phyloP scores from a whole-genome alignment of 2,888 invertebrate genomes.

The Pachydiplax longipennis region DNA sequence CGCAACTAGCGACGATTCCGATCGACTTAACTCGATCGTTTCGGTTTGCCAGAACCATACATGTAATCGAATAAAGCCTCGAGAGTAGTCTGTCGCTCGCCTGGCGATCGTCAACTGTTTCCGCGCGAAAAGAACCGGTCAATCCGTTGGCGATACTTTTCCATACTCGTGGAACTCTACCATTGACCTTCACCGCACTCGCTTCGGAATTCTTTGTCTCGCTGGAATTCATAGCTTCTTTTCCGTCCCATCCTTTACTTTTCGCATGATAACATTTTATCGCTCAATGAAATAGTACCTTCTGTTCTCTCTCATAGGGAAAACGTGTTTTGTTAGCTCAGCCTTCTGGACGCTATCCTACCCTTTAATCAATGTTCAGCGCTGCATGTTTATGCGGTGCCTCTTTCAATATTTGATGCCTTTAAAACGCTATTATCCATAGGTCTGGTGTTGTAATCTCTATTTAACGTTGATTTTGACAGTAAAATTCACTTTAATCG shows the following conservation, averaged over 20 bases:
- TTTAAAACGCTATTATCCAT: no score
- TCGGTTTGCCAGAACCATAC: neutral
- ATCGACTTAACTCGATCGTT: neutral
- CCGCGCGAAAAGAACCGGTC: neutral
- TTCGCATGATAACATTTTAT: neutral
- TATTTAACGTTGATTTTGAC: no score
- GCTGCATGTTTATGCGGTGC: no score
- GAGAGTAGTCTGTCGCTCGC: neutral
- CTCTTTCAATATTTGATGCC: no score
- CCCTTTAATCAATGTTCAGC: no score
- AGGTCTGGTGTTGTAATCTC: no score
- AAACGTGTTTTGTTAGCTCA: no score
- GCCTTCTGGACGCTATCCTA: no score
- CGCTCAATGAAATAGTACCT: neutral
- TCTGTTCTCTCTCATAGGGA: neutral
- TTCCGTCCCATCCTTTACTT: neutral
- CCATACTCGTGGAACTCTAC: neutral
- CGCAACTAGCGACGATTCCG: no score
- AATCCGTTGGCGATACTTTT: neutral
- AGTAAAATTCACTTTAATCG: no score
- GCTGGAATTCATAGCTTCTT: neutral
- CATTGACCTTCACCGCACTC: neutral
- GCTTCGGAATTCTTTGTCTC: neutral
- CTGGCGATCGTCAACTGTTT: neutral
- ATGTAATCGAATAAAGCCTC: neutral